Base-by-base conservation (phyloP, 1,140 invertebrate species). In the Caenorhabditis brenneri region DNA sequence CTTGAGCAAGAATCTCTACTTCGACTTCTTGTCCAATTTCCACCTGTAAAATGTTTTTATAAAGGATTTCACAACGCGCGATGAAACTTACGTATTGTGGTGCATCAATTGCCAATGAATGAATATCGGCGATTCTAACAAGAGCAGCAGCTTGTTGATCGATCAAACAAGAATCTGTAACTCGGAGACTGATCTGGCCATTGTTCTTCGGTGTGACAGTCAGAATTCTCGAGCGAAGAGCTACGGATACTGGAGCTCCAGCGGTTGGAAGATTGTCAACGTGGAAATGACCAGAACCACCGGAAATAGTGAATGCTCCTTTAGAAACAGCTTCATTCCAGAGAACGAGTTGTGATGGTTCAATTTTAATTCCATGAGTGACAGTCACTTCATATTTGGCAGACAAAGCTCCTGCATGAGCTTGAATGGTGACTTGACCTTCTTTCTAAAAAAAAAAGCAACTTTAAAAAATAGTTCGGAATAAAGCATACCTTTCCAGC, bases 221-320 rank as follows among this genome's bases (percentile, higher is more conserved):
- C 29, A 83, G 15, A 19, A n/a, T 83, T 53, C 82, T 51, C 1
- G 60, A 39, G 2, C 19, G 22, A 31, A 83, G 15, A 27, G 46
- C 15, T 16, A 53, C 22, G 7, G 69, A 7, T 16, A 83, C 33
- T 24, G 78, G 82, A 29, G 69, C 3, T 15, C 19, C 24, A 15
- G 46, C 3, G 6, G 69, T 46, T 51, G 36, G 33, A 1, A 49
- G 79, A 80, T 79, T 46, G 33, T 74, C 65, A 9, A 79, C 24
- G 16, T 58, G 31, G 55, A 87, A 87, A 39, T 87, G 82, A 9
- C 86, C 86, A 31, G 85, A 87, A 65, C 86, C 86, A 49, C 86
- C 86, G 10, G 15, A 10, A 27, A 87, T 36, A 22, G 79, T 51
- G 36, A 81, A 82, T 22, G 39, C 58, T 31, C 86, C 84, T 19